These are phyloP conservation scores for Paratilapia polleni DNA, from an alignment of 2,113 vertebrate genomes.

Conservation along the genomic window DNA sequence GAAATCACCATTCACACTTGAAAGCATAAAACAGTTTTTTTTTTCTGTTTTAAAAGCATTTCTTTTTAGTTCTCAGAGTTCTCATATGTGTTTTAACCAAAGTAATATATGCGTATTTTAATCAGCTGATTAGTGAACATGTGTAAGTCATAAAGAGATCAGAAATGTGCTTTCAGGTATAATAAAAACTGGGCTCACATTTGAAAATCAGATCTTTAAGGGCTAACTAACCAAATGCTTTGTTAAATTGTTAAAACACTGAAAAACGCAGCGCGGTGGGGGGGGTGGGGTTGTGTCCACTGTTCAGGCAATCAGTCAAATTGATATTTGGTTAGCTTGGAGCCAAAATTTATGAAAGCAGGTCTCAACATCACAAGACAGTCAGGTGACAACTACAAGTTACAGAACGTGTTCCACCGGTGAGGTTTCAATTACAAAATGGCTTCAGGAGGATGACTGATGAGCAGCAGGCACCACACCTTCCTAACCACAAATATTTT, in stretches of 20 bases:
- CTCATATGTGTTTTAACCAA: too few relatives aligned
- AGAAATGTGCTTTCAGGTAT: neutral
- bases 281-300: too few relatives aligned
- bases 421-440: slow-evolving; percentile 7
- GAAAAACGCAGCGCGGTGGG: too few relatives aligned
- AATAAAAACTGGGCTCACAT: neutral
- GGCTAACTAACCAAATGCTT: neutral
- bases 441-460: neutral
- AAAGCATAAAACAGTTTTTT: neutral
- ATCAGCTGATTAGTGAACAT: too few relatives aligned
- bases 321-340: slow-evolving; percentile 1
- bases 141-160: too few relatives aligned
- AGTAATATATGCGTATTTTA: too few relatives aligned
- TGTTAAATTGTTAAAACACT: too few relatives aligned
- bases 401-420: slow-evolving; percentile 38
- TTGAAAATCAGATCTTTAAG: neutral
- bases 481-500: neutral
- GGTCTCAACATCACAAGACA: neutral
- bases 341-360: neutral
- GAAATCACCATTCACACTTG: neutral
- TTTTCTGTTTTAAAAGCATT: neutral
- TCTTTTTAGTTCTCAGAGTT: too few relatives aligned
- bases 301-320: neutral
- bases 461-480: slow-evolving; percentile 6
- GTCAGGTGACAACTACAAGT: slow-evolving; percentile 29